phyloP scores from a whole-genome alignment of 2,888 invertebrate genomes.

The Ischnura elegans region DNA sequence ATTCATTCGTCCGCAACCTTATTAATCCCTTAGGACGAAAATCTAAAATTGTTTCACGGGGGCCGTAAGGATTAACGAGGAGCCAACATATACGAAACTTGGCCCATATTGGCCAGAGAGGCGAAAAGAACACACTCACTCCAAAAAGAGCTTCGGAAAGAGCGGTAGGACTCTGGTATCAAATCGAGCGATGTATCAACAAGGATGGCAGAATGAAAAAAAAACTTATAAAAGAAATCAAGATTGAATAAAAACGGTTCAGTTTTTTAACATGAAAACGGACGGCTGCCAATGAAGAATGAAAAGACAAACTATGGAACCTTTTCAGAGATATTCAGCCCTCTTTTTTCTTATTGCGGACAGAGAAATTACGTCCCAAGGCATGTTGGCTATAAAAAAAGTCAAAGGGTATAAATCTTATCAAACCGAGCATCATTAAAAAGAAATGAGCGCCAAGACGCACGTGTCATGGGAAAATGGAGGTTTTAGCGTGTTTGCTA shows the following conservation, averaged over 20 bases:
- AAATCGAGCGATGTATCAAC: background rate
- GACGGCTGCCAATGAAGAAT: background rate
- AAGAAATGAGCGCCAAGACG: background rate
- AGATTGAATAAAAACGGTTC: conserved; percentile 1
- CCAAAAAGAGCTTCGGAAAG: background rate
- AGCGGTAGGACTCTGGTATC: background rate
- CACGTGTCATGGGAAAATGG: background rate
- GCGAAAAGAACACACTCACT: conserved; percentile 25
- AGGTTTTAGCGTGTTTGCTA: background rate
- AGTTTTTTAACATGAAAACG: background rate
- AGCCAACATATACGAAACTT: background rate
- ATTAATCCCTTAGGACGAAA: conserved; percentile 59
- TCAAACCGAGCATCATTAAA: conserved; percentile 45
- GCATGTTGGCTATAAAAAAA: conserved; percentile 28
- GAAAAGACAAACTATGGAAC: background rate
- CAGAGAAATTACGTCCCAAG: background rate
- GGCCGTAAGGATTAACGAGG: conserved; percentile 60
- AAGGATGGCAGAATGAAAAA: background rate
- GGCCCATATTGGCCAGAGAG: background rate
- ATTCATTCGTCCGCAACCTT: conserved; percentile 59
- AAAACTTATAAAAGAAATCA: background rate
- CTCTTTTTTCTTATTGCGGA: background rate
- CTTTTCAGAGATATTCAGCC: background rate
- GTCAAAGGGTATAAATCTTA: conserved; percentile 7
- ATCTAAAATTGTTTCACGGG: conserved; percentile 59